phyloP scores from a whole-genome alignment of 2,888 invertebrate species.

The Dolichomitus sp. region DNA sequence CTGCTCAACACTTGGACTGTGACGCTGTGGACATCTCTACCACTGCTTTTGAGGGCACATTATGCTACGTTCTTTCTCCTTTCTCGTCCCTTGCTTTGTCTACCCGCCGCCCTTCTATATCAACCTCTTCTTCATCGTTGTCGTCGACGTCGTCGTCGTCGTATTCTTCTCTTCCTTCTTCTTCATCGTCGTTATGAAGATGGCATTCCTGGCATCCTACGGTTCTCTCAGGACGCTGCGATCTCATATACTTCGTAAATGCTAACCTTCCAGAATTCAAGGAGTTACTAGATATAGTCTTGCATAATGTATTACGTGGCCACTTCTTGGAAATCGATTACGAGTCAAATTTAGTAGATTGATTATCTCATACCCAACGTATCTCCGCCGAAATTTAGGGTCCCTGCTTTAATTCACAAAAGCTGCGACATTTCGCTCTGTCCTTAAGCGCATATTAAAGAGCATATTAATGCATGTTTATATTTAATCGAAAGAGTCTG shows the following conservation, averaged over 20 bases:
- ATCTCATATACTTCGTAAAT: not conserved
- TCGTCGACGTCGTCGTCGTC: conserved; percentile 48
- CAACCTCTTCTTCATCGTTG: conserved; percentile 31
- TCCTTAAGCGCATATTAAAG: too few relatives aligned
- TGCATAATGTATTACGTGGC: not conserved
- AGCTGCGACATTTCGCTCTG: not conserved
- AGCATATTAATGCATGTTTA: not conserved
- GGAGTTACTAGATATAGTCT: not conserved
- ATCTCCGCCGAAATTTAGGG: not conserved
- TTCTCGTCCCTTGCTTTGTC: conserved; percentile 1
- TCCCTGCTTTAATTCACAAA: not conserved
- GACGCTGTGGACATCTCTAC: too few relatives aligned
- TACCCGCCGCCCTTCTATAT: conserved; percentile 5
- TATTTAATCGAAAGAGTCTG: not conserved
- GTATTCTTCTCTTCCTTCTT: conserved; percentile 38
- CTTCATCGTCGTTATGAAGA: conserved; percentile 43
- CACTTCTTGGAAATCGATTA: not conserved
- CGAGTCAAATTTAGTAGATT: not conserved
- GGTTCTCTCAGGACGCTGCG: conserved; percentile 27
- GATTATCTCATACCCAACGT: not conserved
- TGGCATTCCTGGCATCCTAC: conserved; percentile 49
- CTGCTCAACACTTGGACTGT: conserved; percentile 14
- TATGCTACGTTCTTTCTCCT: not conserved
- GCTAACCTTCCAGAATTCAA: not conserved
- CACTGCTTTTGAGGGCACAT: not conserved